Evolutionary conservation across 2,797 vertebrate species (phyloP), one percentile per base, ranked within the genome.

Genomic region (Aplochiton taeniatus): DNA sequence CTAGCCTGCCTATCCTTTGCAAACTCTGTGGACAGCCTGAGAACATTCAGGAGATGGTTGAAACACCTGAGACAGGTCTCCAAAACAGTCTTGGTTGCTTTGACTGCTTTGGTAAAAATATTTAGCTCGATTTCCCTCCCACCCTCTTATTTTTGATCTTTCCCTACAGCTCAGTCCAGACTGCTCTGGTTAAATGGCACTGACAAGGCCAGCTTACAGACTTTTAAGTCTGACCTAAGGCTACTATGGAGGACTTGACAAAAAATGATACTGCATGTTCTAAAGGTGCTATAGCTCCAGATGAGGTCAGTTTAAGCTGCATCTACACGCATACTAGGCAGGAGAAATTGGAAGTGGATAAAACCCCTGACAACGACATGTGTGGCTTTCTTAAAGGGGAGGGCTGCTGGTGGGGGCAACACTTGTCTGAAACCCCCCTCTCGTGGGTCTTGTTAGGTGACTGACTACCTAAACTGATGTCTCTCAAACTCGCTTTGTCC

Each of bases 401-500:
- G 53, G 53, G 51, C 11, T 11, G 7, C 19, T 64, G 43, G 58
- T 16, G 41, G 17, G 68, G 66, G 14, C 72, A 84, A 80, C 80
- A 77, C 82, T 86, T 72, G 78, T 85, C 69, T 75, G 71, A 64
- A 58, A 58, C 52, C 50, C 62, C 45, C 60, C n/a, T 19, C 44
- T 52, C 11, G 31, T 20, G 43, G 16, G 6, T 17, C 17, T 12
- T 50, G 16, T 50, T 54, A 72, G 45, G 65, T 74, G 76, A 83
- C 72, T 74, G 76, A 83, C 72, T 79, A 68, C 70, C 70, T 77
- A 66, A 87, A 85, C 85, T 78, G 77, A 71, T 86, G 79, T 80
- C 55, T 51, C 63, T 69, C 79, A 77, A 80, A 83, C 77, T 81
- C 76, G 58, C 77, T 79, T 83, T 79, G 88, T 90, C 88, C 87